Evolutionary conservation across 2,797 vertebrate species (phyloP).

Genomic region (Rhinatrema bivittatum): DNA sequence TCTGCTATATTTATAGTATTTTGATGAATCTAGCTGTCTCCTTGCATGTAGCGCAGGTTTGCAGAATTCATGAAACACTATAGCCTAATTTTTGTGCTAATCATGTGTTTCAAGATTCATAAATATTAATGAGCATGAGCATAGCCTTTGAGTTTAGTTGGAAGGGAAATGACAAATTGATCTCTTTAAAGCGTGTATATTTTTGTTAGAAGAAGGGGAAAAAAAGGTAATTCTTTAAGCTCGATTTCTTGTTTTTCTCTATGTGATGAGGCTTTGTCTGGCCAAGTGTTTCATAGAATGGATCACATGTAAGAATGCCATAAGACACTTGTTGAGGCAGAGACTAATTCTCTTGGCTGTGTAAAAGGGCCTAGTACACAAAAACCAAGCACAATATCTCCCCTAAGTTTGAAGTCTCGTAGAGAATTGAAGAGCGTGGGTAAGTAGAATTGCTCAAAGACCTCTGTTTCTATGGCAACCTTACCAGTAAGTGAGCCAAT

Average conservation of each 20-base stretch:
- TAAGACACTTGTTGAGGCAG: too few species aligned
- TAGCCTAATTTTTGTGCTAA: too few species aligned
- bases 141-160: slow-evolving; percentile 2
- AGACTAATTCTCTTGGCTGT: background rate
- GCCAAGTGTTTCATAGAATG: background rate
- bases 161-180: background rate
- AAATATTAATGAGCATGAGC: slow-evolving; percentile 16
- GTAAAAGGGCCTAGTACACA: background rate
- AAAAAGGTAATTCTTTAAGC: accelerated
- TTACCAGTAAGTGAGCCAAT: background rate
- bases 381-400: background rate
- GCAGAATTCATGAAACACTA: too few species aligned
- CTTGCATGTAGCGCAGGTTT: too few species aligned
- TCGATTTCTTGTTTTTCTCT: accelerated
- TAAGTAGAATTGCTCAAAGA: background rate
- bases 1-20: too few species aligned
- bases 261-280: accelerated
- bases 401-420: background rate
- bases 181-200: background rate
- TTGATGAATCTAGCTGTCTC: too few species aligned
- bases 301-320: too few species aligned
- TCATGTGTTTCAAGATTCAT: slow-evolving; percentile 1
- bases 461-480: slow-evolving; percentile 4
- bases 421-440: background rate
- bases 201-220: background rate